Conservation (phyloP, 2,797 vertebrate species). For the Luscinia luscinia region DNA sequence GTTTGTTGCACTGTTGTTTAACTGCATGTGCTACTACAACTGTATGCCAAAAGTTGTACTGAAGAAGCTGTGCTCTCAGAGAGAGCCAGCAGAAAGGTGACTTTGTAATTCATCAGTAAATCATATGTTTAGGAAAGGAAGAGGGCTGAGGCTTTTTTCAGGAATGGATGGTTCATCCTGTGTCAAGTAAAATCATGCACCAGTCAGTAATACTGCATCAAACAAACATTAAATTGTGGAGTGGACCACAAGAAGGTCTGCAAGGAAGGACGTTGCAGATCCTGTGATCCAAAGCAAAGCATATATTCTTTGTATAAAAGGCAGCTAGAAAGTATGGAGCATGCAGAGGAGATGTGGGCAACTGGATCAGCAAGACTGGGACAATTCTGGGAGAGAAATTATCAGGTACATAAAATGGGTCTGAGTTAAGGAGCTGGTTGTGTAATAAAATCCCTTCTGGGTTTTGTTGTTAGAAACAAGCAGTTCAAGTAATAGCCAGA, state of each 20-base stretch:
- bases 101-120: neutral
- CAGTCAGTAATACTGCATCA: neutral
- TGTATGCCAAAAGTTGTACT: neutral
- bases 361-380: neutral
- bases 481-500: neutral
- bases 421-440: neutral
- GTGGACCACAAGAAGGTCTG: neutral
- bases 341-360: neutral
- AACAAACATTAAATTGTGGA: neutral
- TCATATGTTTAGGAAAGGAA: neutral
- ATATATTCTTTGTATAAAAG: neutral
- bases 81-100: neutral
- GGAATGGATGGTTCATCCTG: neutral
- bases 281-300: neutral
- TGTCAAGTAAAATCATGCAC: neutral
- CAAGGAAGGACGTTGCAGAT: neutral
- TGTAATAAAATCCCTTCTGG: neutral
- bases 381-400: neutral
- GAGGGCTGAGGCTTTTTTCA: neutral
- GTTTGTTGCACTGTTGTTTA: neutral
- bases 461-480: slow-evolving; percentile 9
- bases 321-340: neutral
- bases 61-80: neutral
- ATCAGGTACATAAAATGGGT: neutral
- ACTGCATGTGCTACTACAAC: neutral